phyloP scores from a whole-genome alignment of 1,140 invertebrate genomes.

The Drosophila takahashii region DNA sequence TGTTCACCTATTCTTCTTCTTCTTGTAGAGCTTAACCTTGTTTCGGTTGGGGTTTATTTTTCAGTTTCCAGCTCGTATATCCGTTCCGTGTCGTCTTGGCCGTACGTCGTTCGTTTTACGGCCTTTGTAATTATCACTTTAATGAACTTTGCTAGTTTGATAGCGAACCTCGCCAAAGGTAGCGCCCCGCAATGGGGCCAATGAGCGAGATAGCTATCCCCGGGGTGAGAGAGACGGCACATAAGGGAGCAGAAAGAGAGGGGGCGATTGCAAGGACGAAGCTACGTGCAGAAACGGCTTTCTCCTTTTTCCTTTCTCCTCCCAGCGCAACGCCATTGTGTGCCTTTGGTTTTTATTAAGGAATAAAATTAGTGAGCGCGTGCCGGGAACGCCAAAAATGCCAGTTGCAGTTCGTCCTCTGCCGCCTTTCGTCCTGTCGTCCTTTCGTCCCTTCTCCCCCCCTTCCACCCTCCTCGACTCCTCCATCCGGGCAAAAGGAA shows the following conservation, averaged over 20 bases:
- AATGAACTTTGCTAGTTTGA: conserved; percentile 80
- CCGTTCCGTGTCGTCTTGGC: conserved; percentile 39
- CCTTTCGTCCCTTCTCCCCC: background rate
- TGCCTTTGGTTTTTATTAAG: conserved; percentile 74
- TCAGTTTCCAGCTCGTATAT: conserved; percentile 41
- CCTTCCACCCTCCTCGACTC: background rate
- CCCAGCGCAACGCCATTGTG: conserved; percentile 20
- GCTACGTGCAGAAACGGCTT: conserved; percentile 31
- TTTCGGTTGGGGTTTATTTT: conserved; percentile 3
- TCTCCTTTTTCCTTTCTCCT: background rate
- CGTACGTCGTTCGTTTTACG: conserved; percentile 48
- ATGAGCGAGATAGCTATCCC: conserved; percentile 8
- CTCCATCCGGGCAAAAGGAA: conserved; percentile 1
- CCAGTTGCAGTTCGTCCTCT: conserved; percentile 38
- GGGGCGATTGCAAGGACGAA: conserved; percentile 1
- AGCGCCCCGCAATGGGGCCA: conserved; percentile 37
- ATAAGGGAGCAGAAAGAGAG: background rate
- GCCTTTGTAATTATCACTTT: conserved; percentile 81
- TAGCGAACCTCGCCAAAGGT: conserved; percentile 53
- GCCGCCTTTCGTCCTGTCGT: background rate
- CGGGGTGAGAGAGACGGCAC: background rate
- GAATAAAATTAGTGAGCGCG: conserved; percentile 81
- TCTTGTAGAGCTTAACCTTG: background rate
- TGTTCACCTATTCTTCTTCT: background rate
- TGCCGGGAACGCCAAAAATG: conserved; percentile 71